A percentile compares a stretch with the other conserved stretches of the same genome.
Conservation (phyloP, 2,797 vertebrate genomes). For the Xenopus petersii region DNA sequence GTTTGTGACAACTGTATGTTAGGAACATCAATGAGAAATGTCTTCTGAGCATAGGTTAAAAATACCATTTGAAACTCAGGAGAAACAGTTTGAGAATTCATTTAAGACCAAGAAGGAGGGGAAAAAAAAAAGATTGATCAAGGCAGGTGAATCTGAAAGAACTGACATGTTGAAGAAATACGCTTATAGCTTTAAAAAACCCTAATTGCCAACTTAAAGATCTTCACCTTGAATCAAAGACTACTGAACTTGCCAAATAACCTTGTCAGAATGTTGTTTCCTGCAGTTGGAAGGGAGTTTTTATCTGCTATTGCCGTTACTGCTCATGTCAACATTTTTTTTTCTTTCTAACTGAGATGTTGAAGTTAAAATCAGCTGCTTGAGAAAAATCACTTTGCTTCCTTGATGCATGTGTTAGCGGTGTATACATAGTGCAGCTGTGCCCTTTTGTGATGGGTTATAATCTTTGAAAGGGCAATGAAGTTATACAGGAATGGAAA, state of each 20-base stretch:
- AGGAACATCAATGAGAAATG: slow-evolving; percentile 28
- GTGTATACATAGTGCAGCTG: not conserved
- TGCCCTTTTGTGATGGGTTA: not conserved
- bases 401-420: not conserved
- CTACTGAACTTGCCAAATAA: slow-evolving; percentile 26
- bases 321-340: not conserved
- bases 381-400: not conserved
- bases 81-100: slow-evolving; percentile 41
- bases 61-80: slow-evolving; percentile 32
- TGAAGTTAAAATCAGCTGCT: slow-evolving; percentile 16
- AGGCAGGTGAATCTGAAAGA: slow-evolving; percentile 34
- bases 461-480: no score
- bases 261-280: slow-evolving; percentile 34
- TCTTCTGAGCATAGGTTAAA: slow-evolving; percentile 28
- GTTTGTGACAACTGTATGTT: slow-evolving; percentile 1
- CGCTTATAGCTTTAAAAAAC: slow-evolving; percentile 20
- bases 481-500: no score
- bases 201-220: slow-evolving; percentile 40
- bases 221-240: slow-evolving; percentile 30
- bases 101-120: slow-evolving; percentile 25
- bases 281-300: slow-evolving; percentile 9
- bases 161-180: slow-evolving; percentile 31
- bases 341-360: not conserved
- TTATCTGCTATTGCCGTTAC: slow-evolving; percentile 14
- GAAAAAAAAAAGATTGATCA: slow-evolving; percentile 34